Base-by-base conservation (phyloP, 2,113 vertebrate genomes). In the Grammomys dolichurus region DNA sequence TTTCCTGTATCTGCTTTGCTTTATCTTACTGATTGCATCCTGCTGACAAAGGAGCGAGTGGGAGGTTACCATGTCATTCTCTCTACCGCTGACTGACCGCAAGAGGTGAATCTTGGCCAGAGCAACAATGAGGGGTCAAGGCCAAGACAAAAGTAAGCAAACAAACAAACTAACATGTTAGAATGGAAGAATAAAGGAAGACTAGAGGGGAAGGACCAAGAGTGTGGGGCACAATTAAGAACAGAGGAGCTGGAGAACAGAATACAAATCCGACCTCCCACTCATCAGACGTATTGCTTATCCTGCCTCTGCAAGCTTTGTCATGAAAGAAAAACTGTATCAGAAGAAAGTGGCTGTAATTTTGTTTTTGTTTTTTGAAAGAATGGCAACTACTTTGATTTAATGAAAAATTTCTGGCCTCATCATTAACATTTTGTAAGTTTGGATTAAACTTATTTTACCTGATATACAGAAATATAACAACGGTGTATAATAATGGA, bases 331-430 rank as follows among this genome's bases (percentile, higher is more conserved):
- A 92, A 87, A 82, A 43, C 36, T 82, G 69, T 16, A 54, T 31
- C 60, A 89, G 72, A 48, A 92, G 82, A 26, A 94, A 92, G 87
- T 26, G 58, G 7, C 46, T 90, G 0, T 67, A 73, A 46, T 89
- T 8, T 70, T 72, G 3, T n/a, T 90, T 91, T 76, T 17, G 3
- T 51, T 78, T 89, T 67, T 67, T 48, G 46, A 93, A 94, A 88
- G 56, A 31, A 69, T 60, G 82, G 48, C 40, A 87, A 40, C 19
- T 63, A 3, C 40, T 91, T 87, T 36, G 1, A 56, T 91, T 87
- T 81, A 65, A 93, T 70, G n/a, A 26, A 65, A 90, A 43, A n/a
- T 7, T 89, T 82, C 24, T 73, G 56, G 48, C 26, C 17, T 51
- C n/a, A 40, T 72, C 7, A 56, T 69, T 69, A 58, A 81, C 58